Evolutionary conservation across 30 jellyfish, hydroid and myxozoan genomes (phyloP), one percentile per base, ranked within the genome.

Genomic region (Phacellophora camtschatica): DNA sequence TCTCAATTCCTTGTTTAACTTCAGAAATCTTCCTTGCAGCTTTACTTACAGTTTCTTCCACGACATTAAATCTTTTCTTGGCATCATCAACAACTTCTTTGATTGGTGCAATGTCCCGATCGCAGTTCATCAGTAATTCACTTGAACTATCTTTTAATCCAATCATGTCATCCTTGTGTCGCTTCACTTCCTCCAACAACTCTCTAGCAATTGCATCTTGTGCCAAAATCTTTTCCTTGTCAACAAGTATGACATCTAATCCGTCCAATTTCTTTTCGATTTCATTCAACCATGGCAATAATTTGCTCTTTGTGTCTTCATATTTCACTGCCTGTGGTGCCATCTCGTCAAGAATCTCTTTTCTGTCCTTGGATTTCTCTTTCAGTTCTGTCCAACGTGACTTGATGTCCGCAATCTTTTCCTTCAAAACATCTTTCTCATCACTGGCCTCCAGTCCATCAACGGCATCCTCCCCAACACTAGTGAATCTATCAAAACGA

Each of bases 81-180:
- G 81, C 74, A 23, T 81, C 87, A 27, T 85, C 95, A 1, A 63
- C 75, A 10, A 70, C 43, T 42, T 74, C 92, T 39, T 81, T 64
- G 13, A 93, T 85, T 13, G 96, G 96, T 55, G 94, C 97, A 31
- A 70, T 82, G 72, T 93, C 99, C 20, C 78, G 48, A 32, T 87
- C 95, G 29, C 97, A 86, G 42, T 76, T 68, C 87, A 79, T 88
- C 29, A 77, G 20, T 23, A 93, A 71, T 13, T 46, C 50, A 5
- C 66, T 43, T 15, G 89, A 76, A 66, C 82, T 37, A 16, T 77
- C 79, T 34, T 36, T 49, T 35, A 86, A 25, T 6, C 77, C 91
- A 22, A 57, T 78, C 27, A 33, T 82, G 20, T 41, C 51, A 30
- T 81, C 72, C 30, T 71, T 84, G 49, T 75, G 87, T 34, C 69